Base-by-base conservation (phyloP, 2,888 invertebrate species). In the Eutolmus rufibarbis region DNA sequence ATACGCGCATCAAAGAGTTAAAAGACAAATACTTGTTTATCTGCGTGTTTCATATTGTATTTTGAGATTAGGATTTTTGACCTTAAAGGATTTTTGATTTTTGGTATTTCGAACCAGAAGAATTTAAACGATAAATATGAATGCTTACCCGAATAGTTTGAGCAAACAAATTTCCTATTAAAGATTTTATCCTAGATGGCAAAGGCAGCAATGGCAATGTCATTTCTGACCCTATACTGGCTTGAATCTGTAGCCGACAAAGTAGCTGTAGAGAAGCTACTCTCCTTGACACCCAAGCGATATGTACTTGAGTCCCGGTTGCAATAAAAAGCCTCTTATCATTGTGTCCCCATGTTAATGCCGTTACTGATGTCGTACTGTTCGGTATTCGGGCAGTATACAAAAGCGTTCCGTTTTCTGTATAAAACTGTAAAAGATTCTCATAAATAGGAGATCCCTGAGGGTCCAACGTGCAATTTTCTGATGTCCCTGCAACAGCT, bases 261-360 rank as follows among this genome's bases (percentile, higher is more conserved):
- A 99, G 94, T 90, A 98, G 94, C 93, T 98, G 98, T 90, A 99
- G 94, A 86, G 98, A 97, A 85, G 98, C 97, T 89, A 98, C 97
- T 87, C 97, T 95, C 89, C 97, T 94, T 90, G 97, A 97, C 86
- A 99, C 97, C 95, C 98, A 97, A 74, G 98, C 98, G 89, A 98
- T 97, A 93, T 98, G 98, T 90, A 97, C 95, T 90, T 96, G 96
- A 78, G 97, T 96, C 16, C 99, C 99, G 4, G 97, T 97, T 5
- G 97, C 97, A 88, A 99, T 95, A 92, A 99, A 99, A 89, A 99
- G 94, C 40, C 99, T 94, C 90, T 97, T 96, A 92, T 99, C 99
- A 92, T 98, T 98, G 94, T 99, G 99, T 40, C 98, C 99, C 99
- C 99, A 99, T 9, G 99, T 99, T 91, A 99, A 93, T 1, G 98